phyloP scores from a whole-genome alignment of 2,888 invertebrate genomes.

The Anodontia alba region DNA sequence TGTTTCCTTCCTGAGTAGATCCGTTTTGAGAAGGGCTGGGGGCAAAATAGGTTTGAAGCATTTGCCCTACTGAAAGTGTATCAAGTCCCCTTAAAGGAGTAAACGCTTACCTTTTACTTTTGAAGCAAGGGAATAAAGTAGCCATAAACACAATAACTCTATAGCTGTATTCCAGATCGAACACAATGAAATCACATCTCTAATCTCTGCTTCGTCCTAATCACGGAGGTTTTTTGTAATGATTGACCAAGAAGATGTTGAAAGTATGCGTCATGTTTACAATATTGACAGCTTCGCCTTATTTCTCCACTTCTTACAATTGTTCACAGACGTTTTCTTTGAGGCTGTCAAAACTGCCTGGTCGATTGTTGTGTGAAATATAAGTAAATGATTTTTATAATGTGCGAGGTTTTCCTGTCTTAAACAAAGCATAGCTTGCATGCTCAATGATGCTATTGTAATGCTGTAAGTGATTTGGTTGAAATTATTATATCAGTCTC shows the following conservation, averaged over 20 bases:
- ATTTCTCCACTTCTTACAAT: background rate
- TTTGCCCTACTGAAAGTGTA: no score
- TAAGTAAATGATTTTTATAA: background rate
- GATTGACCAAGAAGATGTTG: background rate
- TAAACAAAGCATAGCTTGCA: background rate
- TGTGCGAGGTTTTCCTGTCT: background rate
- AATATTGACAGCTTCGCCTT: background rate
- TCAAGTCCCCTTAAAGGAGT: no score
- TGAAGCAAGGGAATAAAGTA: background rate
- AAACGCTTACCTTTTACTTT: constrained; percentile 4
- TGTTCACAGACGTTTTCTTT: background rate
- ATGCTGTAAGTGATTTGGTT: no score
- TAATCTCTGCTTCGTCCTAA: no score
- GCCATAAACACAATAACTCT: background rate
- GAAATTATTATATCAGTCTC: no score
- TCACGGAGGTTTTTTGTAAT: no score
- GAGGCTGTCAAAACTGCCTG: background rate
- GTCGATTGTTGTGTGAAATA: background rate
- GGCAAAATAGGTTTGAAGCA: no score
- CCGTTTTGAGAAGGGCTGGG: no score
- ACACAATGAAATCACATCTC: background rate
- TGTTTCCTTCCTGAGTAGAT: no score
- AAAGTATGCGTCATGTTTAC: constrained; percentile 3
- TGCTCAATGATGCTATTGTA: no score
- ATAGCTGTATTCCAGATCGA: background rate